A percentile compares a stretch with the other conserved stretches of the same genome.
Conservation (phyloP, 1,140 invertebrate genomes). For the Brachionus koreanus region DNA sequence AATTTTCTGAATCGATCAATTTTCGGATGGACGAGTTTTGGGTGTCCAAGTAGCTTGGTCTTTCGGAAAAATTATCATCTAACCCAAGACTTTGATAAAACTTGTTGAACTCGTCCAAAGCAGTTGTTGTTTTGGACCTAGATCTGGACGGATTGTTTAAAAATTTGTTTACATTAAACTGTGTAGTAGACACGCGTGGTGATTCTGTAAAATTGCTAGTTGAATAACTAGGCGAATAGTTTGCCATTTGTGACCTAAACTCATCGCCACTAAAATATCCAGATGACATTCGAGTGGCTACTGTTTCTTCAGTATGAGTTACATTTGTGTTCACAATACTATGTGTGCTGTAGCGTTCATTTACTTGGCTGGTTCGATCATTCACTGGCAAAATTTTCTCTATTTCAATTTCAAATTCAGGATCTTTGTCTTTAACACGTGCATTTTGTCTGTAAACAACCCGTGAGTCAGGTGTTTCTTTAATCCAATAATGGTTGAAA, state of each 20-base stretch:
- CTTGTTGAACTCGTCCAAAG: conserved; percentile 5
- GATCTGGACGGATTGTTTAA: background rate
- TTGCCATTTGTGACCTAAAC: conserved; percentile 27
- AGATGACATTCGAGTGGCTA: conserved; percentile 35
- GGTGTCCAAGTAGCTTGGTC: background rate
- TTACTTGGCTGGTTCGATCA: background rate
- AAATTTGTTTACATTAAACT: conserved; percentile 39
- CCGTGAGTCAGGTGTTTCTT: background rate
- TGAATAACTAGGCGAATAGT: conserved; percentile 23
- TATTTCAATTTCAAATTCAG: conserved; percentile 43
- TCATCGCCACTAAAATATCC: conserved; percentile 44
- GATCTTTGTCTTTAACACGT: background rate
- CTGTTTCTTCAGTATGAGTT: conserved; percentile 9
- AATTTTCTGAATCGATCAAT: background rate
- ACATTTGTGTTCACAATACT: background rate
- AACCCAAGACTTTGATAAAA: conserved; percentile 7
- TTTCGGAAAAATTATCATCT: background rate
- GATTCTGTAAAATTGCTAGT: background rate
- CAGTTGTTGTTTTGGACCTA: background rate
- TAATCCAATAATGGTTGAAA: background rate
- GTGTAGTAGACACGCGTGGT: background rate
- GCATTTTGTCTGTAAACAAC: background rate
- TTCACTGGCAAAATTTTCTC: conserved; percentile 10
- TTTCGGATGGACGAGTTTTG: background rate
- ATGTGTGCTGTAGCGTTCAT: conserved; percentile 4